Percentiles rank a stretch among this genome's conserved stretches.
phyloP scores from a whole-genome alignment of 35 echinoderm and acorn worm species.

The Patiria miniata region DNA sequence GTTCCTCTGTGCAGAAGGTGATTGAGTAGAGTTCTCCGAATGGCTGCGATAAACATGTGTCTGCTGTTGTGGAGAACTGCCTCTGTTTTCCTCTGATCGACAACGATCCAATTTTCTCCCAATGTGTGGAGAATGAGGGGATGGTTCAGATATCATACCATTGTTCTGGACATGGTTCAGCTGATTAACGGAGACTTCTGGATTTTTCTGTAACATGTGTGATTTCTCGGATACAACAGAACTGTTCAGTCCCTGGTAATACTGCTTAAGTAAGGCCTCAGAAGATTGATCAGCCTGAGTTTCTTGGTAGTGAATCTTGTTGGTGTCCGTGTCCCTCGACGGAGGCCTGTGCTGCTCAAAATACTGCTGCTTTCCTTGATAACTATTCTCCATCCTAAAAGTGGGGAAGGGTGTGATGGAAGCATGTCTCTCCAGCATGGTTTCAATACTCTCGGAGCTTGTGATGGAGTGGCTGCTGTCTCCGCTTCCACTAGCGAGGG shows the following conservation, averaged over 20 bases:
- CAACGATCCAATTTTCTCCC: neutral
- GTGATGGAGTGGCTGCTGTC: slow-evolving; percentile 66
- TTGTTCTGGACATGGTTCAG: neutral
- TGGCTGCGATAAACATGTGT: neutral
- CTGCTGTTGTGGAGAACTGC: neutral
- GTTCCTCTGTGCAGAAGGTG: neutral
- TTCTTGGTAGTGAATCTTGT: slow-evolving; percentile 9
- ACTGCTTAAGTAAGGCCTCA: neutral
- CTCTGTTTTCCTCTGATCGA: neutral
- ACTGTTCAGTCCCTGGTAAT: neutral
- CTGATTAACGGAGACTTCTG: neutral
- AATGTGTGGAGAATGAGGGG: neutral
- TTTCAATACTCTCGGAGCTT: slow-evolving; percentile 83
- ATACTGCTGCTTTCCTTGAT: neutral
- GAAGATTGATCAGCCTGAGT: neutral
- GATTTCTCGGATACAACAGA: neutral
- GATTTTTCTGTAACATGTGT: neutral
- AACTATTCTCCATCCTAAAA: neutral
- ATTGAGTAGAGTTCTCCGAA: neutral
- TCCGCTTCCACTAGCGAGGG: neutral
- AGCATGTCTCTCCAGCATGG: slow-evolving; percentile 64
- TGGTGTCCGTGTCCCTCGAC: neutral
- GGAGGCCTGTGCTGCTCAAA: neutral
- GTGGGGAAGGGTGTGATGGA: slow-evolving; percentile 20
- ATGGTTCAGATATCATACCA: neutral